Evolutionary conservation across 2,797 vertebrate genomes (phyloP), one percentile per base, ranked within the genome.

Genomic region (Sebastes trivittatus): DNA sequence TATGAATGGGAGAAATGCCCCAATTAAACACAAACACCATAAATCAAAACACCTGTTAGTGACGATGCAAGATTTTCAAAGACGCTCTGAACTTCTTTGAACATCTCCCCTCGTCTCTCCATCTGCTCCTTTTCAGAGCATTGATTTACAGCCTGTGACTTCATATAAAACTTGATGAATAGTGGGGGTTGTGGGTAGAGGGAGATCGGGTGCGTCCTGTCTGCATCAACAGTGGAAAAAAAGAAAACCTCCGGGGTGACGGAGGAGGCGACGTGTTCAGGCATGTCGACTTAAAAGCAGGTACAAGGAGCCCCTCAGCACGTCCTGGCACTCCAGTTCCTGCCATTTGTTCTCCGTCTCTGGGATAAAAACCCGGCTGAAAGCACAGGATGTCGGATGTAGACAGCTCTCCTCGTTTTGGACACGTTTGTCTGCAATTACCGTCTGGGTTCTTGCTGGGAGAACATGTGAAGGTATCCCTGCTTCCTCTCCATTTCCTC

Each of bases 131-230:
- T 83, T 69, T 87, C 32, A 66, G 58, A 77, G 27, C 78, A 73
- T 65, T 94, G 94, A 95, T 95, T 96, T 94, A 96, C 75, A 82
- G 84, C 80, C 85, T 42, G 30, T 52, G 78, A 86, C 86, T 94
- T 85, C 82, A 83, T 93, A 92, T 93, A 91, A 94, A 94, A 93
- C 83, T 74, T 93, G 91, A 91, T 91, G 84, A 90, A 86, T 88
- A 70, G 88, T 18, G 60, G 68, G 68, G 78, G 82, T 75, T 88
- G 84, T 62, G 52, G 77, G 61, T 70, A 78, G 38, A 69, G 75
- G 70, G 77, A 82, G 75, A 70, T 9, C 72, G 73, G 81, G 75
- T 54, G 79, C 23, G 71, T 90, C 87, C 83, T 73, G 75, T 89
- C 89, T 93, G 84, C 82, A 80, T 77, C 77, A 70, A 72, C 83